phyloP scores from a whole-genome alignment of 2,113 vertebrate genomes.

The pig (Sus scrofa) region DNA sequence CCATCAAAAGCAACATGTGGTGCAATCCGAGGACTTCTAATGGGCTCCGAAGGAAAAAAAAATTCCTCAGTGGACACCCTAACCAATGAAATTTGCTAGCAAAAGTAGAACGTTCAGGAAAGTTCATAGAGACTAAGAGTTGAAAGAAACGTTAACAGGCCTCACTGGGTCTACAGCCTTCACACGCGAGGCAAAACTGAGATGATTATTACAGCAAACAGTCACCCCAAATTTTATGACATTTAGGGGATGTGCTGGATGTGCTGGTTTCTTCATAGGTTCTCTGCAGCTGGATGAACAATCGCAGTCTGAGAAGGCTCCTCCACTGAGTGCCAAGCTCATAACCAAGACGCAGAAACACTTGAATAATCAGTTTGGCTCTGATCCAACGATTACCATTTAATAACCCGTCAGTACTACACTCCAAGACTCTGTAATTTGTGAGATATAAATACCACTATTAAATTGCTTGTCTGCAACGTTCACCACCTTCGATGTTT shows the following conservation, averaged over 20 bases:
- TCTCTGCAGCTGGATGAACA: not conserved
- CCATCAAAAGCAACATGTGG: not conserved
- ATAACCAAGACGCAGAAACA: constrained; percentile 31
- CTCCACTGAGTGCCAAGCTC: not conserved
- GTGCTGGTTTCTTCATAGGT: not conserved
- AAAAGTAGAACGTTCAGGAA: not conserved
- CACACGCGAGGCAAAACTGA: not conserved
- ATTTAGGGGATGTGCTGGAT: not conserved
- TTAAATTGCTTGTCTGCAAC: constrained; percentile 54
- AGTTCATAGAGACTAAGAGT: not conserved
- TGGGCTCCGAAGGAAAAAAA: not conserved
- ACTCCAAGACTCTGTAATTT: constrained; percentile 65
- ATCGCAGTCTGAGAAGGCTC: not conserved
- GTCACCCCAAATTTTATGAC: not conserved
- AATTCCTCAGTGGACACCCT: not conserved
- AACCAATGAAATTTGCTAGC: not conserved
- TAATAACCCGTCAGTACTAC: constrained; percentile 56
- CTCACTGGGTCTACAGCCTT: not conserved
- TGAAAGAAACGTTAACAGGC: not conserved
- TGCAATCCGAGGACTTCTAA: not conserved
- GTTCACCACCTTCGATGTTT: constrained; percentile 57
- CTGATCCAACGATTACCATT: constrained; percentile 41
- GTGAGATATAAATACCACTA: constrained; percentile 58
- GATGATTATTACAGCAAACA: not conserved
- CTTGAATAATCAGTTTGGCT: constrained; percentile 57